These are phyloP conservation scores for Salvelinus fontinalis DNA, from an alignment of 2,113 vertebrate genomes.

Conservation along the genomic window DNA sequence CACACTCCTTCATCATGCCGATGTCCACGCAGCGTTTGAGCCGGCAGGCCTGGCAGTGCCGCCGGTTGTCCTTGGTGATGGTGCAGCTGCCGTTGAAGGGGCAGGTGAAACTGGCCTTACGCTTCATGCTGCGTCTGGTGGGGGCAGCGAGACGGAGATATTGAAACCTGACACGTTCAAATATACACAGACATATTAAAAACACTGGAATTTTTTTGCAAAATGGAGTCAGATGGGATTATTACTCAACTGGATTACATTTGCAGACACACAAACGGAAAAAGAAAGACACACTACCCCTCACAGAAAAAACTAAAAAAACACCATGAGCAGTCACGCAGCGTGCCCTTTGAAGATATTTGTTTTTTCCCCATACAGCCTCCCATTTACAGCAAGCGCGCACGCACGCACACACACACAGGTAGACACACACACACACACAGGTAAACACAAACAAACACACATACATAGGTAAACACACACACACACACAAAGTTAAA, in stretches of 20 bases:
- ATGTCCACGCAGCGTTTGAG: constrained; percentile 95
- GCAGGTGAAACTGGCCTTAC: constrained; percentile 91
- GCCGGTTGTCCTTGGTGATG: constrained; percentile 98
- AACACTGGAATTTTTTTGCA: not conserved
- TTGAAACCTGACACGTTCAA: too few relatives aligned
- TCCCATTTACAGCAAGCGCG: not conserved
- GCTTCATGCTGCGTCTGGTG: constrained; percentile 94
- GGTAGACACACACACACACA: too few relatives aligned
- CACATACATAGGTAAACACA: too few relatives aligned
- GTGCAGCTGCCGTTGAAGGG: constrained; percentile 91
- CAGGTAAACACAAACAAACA: too few relatives aligned
- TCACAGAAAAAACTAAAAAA: not conserved
- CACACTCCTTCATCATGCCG: constrained; percentile 99
- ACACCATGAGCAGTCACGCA: not conserved
- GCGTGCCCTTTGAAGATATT: not conserved
- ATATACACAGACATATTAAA: not conserved
- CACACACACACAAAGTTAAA: not conserved
- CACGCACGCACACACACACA: not conserved
- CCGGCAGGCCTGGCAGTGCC: constrained; percentile 95
- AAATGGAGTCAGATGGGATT: not conserved
- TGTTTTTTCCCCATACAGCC: not conserved
- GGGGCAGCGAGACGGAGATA: not conserved
- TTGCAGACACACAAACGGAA: not conserved
- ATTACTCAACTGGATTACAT: not conserved
- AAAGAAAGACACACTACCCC: not conserved